Base-by-base conservation (phyloP, 2,113 vertebrate species). In the Mohoua ochrocephala region DNA sequence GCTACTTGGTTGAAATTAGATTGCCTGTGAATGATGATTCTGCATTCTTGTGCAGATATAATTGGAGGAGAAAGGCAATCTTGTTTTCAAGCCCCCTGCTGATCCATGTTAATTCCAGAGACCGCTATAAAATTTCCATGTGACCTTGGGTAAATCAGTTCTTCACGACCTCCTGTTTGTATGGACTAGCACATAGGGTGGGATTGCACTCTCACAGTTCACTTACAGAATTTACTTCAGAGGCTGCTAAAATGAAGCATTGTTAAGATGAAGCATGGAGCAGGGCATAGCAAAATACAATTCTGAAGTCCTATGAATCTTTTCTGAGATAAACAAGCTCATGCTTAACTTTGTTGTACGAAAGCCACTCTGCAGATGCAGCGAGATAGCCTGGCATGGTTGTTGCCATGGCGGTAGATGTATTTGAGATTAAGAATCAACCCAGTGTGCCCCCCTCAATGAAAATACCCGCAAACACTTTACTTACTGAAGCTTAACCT, bases 401-500 rank as follows among this genome's bases (percentile, higher is more conserved):
- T 78, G 47, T 17, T 89, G 20, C n/a, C 61, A 19, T 15, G 57
- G 39, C 1, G 27, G 56, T 14, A 13, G 15, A 37, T 6, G 20
- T 15, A 71, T 56, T 17, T 59, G 56, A 81, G 68, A 39, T 68
- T 60, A 71, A 35, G 11, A 41, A 88, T 59, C 24, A 18, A 77
- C 13, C 3, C 16, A 7, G 8, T 4, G 11, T 37, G 26, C 8
- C 17, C 35, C 44, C 19, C 17, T 31, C 59, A 67, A 0, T n/a
- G 85, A 70, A 96, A 86, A 80, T 19, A 59, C 8, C 17, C 41
- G 18, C 22, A 69, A 84, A 50, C 26, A 5, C 19, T 84, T 73
- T 23, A 95, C 95, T 97, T 95, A 98, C 98, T 97, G 97, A 87
- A 99, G 70, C 92, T 98, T 98, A 41, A 91, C 87, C 92, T 98